phyloP scores from a whole-genome alignment of 2,888 invertebrate species.

The Heterodera filipjevi region DNA sequence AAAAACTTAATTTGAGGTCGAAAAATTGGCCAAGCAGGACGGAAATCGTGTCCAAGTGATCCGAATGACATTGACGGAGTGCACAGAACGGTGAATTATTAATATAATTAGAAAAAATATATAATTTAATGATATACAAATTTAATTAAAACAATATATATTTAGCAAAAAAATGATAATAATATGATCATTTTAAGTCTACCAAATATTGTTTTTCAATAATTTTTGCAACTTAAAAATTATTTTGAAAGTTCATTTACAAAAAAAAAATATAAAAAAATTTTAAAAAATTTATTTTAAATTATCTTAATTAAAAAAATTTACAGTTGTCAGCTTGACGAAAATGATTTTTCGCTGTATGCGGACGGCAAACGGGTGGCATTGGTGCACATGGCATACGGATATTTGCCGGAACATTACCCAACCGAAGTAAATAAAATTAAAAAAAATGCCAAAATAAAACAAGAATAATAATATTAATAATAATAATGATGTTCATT shows the following conservation, averaged over 20 bases:
- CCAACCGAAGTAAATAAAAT: constrained; percentile 12
- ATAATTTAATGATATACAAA: neutral
- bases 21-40: constrained; percentile 21
- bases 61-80: constrained; percentile 19
- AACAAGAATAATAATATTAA: neutral
- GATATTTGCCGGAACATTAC: constrained; percentile 20
- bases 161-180: neutral
- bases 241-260: constrained; percentile 67
- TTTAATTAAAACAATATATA: neutral
- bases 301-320: neutral
- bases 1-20: constrained; percentile 12
- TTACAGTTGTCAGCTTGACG: constrained; percentile 19
- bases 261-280: neutral
- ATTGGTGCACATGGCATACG: constrained; percentile 23
- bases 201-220: no score
- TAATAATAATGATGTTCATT: no score
- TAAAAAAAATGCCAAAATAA: neutral
- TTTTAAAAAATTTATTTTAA: neutral
- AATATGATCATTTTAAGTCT: no score
- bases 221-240: no score
- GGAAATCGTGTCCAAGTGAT: constrained; percentile 14
- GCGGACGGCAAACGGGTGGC: constrained; percentile 21
- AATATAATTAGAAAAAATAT: neutral
- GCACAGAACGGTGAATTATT: constrained; percentile 18
- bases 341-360: constrained; percentile 21